Base-by-base conservation (phyloP, 2,113 vertebrate genomes). In the Arvicanthis niloticus region DNA sequence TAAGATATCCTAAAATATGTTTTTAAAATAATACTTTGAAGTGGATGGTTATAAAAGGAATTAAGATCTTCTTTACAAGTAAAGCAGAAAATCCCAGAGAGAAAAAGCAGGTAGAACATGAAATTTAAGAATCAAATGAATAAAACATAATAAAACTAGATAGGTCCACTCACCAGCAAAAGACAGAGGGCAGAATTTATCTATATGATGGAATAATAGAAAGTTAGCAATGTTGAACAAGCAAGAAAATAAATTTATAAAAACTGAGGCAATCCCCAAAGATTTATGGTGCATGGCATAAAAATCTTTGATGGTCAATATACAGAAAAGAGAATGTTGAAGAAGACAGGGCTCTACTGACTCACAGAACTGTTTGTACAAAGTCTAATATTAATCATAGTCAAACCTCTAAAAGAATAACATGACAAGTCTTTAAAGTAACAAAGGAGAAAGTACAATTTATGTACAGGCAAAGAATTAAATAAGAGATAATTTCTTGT, bases 1-100 rank as follows among this genome's bases (percentile, higher is more conserved):
- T 45, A 42, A 45, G 26, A 65, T 26, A 31, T 85, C 40, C 40
- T 45, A 84, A 56, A 81, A 75, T 42, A 75, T 17, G 10, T 80
- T 53, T 51, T 34, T 51, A 51, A 58, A 82, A 42, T 65, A 62
- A 26, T 16, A 5, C 24, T 16, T 34, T 26, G 53, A 94, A 85
- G 62, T 34, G 51, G 91, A 91, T 77, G 21, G 1, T 60, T 94
- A 31, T 95, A 45, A 62, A 87, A 97, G 29, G 13, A 89, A 95
- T 92, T 96, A 78, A 19, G 80, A 95, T 68, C 62, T 91, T 96
- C 22, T 62, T 84, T 90, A 45, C 37, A 93, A 87, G 86, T 51
- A 40, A 81, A 88, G 42, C 21, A n/a, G 60, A 93, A 93, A 89
- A 67, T 78, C 4, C 85, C 31, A 58, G 68, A 31, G 56, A 88